These are phyloP conservation scores for Megatriorchis doriae DNA, from an alignment of 2,113 vertebrate species.

Conservation along the genomic window DNA sequence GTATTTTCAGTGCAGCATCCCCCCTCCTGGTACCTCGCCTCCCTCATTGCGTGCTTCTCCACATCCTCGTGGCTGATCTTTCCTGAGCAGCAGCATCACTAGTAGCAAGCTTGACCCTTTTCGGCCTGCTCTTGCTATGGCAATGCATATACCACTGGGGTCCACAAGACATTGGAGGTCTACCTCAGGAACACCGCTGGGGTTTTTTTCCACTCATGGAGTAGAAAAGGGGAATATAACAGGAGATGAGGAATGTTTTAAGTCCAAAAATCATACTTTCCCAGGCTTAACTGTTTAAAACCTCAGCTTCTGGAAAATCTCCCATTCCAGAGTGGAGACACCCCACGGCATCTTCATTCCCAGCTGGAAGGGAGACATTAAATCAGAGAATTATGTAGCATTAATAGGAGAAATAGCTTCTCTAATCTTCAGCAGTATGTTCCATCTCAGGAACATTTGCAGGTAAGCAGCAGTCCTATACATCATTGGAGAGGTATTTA, in stretches of 20 bases:
- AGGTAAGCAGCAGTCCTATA: neutral
- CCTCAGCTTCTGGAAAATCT: neutral
- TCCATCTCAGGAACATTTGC: neutral
- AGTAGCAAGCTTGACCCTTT: neutral
- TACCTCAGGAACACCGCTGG: neutral
- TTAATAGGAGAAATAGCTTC: neutral
- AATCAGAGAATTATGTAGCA: neutral
- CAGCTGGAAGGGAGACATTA: neutral
- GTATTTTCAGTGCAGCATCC: neutral
- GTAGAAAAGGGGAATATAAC: neutral
- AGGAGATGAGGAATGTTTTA: neutral
- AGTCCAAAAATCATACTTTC: neutral
- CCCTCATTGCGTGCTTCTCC: accelerated
- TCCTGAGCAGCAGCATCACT: neutral
- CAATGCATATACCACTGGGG: no score
- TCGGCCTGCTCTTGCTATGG: neutral
- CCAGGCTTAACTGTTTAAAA: neutral
- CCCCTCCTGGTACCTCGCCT: neutral
- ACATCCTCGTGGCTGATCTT: neutral
- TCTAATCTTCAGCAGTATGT: neutral
- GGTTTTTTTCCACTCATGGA: neutral
- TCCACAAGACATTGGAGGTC: neutral
- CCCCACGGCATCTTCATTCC: neutral
- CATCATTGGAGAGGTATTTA: neutral
- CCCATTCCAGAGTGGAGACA: neutral